Percentiles rank a stretch among this genome's conserved stretches.
These are phyloP conservation scores for Torymus tubicola DNA, from an alignment of 2,888 invertebrate species.

Conservation along the genomic window DNA sequence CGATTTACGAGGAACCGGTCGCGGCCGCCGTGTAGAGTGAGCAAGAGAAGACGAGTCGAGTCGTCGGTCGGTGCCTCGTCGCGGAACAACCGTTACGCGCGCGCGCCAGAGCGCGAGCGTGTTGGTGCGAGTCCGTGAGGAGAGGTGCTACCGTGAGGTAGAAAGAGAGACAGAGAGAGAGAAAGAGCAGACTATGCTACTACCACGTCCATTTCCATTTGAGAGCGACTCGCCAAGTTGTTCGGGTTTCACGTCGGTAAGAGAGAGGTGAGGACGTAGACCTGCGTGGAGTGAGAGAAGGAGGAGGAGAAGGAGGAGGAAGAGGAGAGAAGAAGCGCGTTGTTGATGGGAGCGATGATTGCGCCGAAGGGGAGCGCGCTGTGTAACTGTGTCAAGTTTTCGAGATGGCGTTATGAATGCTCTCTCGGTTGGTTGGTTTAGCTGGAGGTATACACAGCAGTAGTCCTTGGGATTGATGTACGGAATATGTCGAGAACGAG, in stretches of 20 bases:
- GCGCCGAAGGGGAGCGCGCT: not conserved
- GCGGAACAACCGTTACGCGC: constrained; percentile 61
- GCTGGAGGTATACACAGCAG: no score
- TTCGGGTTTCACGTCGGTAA: no score
- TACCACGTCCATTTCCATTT: no score
- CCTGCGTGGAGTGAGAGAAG: no score
- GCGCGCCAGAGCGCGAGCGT: constrained; percentile 22
- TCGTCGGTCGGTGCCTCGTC: constrained; percentile 28
- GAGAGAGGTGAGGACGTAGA: no score
- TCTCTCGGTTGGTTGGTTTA: not conserved
- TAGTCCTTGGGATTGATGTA: no score
- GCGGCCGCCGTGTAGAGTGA: constrained; percentile 58
- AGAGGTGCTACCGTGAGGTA: constrained; percentile 12
- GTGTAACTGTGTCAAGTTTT: not conserved
- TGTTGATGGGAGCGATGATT: not conserved
- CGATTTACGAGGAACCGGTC: constrained; percentile 60
- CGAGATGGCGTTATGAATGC: not conserved
- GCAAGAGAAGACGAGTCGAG: no score
- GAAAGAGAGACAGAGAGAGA: constrained; percentile 1
- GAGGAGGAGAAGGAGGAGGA: no score
- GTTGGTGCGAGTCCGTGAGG: not conserved
- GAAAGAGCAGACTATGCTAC: not conserved
- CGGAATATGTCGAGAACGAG: no score
- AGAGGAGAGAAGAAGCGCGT: no score
- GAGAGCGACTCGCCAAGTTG: not conserved